These are phyloP conservation scores for Apamea monoglypha DNA, from an alignment of 2,888 invertebrate genomes.

Conservation along the genomic window DNA sequence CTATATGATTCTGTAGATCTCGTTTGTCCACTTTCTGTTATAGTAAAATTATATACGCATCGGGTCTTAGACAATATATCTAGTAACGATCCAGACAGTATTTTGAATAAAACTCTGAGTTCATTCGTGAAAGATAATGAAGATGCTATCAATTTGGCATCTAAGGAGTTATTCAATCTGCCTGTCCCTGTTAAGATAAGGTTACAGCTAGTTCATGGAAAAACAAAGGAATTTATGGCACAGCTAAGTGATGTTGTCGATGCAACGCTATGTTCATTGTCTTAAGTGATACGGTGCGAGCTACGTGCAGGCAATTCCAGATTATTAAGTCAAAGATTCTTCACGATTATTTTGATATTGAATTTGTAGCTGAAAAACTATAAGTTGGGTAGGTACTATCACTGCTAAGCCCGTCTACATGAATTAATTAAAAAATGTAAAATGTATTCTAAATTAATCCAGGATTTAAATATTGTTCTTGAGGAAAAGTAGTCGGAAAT, in stretches of 20 bases:
- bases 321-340: neutral
- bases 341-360: neutral
- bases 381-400: neutral
- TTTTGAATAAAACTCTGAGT: neutral
- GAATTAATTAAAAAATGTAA: neutral
- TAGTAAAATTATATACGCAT: neutral
- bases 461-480: neutral
- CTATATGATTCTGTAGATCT: neutral
- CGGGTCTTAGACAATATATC: neutral
- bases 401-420: neutral
- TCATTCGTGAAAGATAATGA: constrained; percentile 3
- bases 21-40: constrained; percentile 14
- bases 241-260: neutral
- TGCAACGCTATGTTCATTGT: constrained; percentile 9
- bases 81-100: accelerated
- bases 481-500: neutral
- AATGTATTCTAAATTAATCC: neutral
- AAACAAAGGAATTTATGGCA: constrained; percentile 16
- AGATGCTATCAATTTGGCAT: neutral
- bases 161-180: neutral
- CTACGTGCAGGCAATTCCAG: neutral
- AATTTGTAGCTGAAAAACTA: neutral
- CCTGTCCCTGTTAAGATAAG: constrained; percentile 4
- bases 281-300: neutral
- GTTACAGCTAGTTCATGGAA: constrained; percentile 17